Evolutionary conservation across 1,140 invertebrate genomes (phyloP), one percentile per base, ranked within the genome.

Genomic region (Ceratoteleas bidentatus): DNA sequence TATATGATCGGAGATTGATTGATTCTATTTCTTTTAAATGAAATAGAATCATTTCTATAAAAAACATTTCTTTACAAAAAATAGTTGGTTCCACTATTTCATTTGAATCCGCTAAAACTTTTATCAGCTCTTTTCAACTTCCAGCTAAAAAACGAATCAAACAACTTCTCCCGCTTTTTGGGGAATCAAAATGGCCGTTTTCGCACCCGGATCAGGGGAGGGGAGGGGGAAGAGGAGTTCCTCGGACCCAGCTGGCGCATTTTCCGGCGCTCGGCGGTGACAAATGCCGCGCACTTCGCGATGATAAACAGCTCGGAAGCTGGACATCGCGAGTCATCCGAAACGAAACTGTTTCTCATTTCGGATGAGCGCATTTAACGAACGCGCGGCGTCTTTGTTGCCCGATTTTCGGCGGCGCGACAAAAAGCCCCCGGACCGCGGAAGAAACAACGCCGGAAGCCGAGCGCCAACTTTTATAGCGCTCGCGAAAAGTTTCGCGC

Each of bases 251-350:
- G 70, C 64, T 81, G 78, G 49, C 60, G 72, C 50, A 57, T 49
- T 72, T 82, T 77, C 68, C 62, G 68, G 68, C 62, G 64, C 56
- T 72, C 62, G 68, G 68, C 62, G 64, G 49, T 72, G 73, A 82
- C 79, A 82, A 82, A 77, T 81, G 79, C 61, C 33, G 66, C 53
- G 53, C 70, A 70, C 60, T 72, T 72, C 60, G 72, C 45, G 56
- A 82, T 82, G 79, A 82, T 82, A 82, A 82, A 82, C 79, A 73
- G 52, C 79, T 24, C 68, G 62, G 79, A 81, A 82, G 62, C 79
- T 82, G 80, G 80, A 77, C 73, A 82, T 78, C 62, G 54, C 56
- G 68, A 79, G 68, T 72, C 76, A 68, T 38, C 56, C 65, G 73
- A 73, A 82, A 68, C 80, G 74, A 73, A 81, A 82, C 73, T 76